Conservation (phyloP, 2,888 invertebrate species). For the Acanthococcus lagerstroemiae region DNA sequence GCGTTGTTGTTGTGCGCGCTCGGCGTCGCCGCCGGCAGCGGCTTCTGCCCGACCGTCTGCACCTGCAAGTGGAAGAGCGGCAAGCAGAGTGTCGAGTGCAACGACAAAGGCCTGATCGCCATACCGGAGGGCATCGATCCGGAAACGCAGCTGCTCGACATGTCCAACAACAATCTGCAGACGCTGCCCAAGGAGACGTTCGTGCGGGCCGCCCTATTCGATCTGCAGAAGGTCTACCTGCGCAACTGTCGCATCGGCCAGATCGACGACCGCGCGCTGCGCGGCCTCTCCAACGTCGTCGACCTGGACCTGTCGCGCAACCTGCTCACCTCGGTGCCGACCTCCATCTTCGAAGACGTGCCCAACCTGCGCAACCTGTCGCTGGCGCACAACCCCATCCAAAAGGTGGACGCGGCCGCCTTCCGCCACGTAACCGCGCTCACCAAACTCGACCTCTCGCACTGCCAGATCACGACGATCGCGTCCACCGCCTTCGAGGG, state of each 20-base stretch:
- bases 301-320: slow-evolving; percentile 82
- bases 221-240: slow-evolving; percentile 76
- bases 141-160: slow-evolving; percentile 81
- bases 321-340: slow-evolving; percentile 67
- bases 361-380: slow-evolving; percentile 73
- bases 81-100: slow-evolving; percentile 85
- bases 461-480: slow-evolving; percentile 68
- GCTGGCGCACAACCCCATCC: slow-evolving; percentile 69
- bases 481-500: slow-evolving; percentile 68
- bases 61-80: slow-evolving; percentile 90
- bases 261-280: slow-evolving; percentile 74
- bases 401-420: slow-evolving; percentile 63
- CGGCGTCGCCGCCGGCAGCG: slow-evolving; percentile 23
- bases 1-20: not conserved
- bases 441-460: slow-evolving; percentile 72
- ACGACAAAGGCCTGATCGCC: slow-evolving; percentile 67
- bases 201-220: slow-evolving; percentile 65
- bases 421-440: slow-evolving; percentile 65
- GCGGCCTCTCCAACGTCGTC: slow-evolving; percentile 76
- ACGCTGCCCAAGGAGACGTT: slow-evolving; percentile 74
- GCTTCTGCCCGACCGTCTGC: slow-evolving; percentile 61
- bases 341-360: slow-evolving; percentile 64
- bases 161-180: slow-evolving; percentile 78
- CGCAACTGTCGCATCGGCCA: slow-evolving; percentile 73
- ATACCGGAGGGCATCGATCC: slow-evolving; percentile 78